Conservation (phyloP, 2,888 invertebrate genomes). For the Dasypogon diadema region DNA sequence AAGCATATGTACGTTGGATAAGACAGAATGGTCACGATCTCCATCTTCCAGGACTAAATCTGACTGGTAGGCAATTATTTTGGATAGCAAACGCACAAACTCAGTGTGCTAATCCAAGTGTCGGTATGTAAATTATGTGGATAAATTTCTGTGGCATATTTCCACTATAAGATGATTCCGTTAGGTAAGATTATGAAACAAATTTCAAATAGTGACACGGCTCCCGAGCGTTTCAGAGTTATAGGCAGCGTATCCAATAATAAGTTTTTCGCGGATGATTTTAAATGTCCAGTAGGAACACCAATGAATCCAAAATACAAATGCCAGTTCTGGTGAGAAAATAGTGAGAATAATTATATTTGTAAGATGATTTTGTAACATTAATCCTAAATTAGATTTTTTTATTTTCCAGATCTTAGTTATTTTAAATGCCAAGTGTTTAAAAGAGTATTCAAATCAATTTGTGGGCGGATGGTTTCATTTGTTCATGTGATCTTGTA, state of each 20-base stretch:
- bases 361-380: too few relatives aligned
- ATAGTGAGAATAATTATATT: too few relatives aligned
- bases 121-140: constrained; percentile 15
- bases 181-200: constrained; percentile 6
- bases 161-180: background rate
- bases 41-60: constrained; percentile 50
- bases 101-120: constrained; percentile 37
- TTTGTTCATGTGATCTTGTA: too few relatives aligned
- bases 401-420: too few relatives aligned
- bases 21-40: constrained; percentile 33
- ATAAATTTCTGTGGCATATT: background rate
- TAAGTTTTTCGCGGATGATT: constrained; percentile 28
- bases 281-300: constrained; percentile 1
- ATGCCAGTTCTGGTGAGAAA: constrained; percentile 12
- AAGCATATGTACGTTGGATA: constrained; percentile 46
- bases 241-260: constrained; percentile 41
- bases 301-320: constrained; percentile 39
- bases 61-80: constrained; percentile 47
- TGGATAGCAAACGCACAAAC: constrained; percentile 49
- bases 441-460: too few relatives aligned
- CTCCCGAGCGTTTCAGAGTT: constrained; percentile 44
- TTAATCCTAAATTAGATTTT: too few relatives aligned
- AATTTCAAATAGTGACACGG: background rate
- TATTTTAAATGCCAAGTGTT: too few relatives aligned
- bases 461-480: too few relatives aligned